Conservation (phyloP, 2,888 invertebrate species). For the Protodeltote pygarga region DNA sequence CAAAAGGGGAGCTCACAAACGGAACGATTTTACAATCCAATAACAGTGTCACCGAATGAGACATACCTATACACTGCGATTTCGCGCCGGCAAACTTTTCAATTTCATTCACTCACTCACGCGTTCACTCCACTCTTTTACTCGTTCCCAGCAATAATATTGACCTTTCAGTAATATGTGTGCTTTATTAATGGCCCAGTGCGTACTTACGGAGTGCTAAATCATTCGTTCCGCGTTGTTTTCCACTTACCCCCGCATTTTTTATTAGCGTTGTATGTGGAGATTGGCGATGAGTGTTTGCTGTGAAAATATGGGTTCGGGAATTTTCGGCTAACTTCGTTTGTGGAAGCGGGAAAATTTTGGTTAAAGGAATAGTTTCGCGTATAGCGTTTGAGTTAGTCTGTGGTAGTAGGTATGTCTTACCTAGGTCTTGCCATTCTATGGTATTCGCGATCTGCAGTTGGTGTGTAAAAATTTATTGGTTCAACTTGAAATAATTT, state of each 20-base stretch:
- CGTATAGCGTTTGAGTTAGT: too few species aligned
- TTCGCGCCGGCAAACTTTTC: constrained; percentile 46
- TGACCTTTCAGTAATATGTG: constrained; percentile 58
- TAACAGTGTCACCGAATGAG: constrained; percentile 38
- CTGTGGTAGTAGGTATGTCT: too few species aligned
- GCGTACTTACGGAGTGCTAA: constrained; percentile 57
- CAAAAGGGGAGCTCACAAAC: constrained; percentile 4
- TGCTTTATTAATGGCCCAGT: constrained; percentile 65
- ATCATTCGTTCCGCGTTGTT: constrained; percentile 55
- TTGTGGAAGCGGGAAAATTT: too few species aligned
- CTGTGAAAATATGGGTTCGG: constrained; percentile 18
- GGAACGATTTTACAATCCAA: constrained; percentile 40
- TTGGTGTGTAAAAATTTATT: too few species aligned
- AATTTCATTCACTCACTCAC: constrained; percentile 53
- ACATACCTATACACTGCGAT: constrained; percentile 32
- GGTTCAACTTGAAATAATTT: background rate
- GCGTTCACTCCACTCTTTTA: constrained; percentile 31
- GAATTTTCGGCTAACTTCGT: constrained; percentile 9
- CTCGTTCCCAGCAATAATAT: too few species aligned
- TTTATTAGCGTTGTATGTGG: constrained; percentile 42
- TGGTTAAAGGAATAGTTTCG: too few species aligned
- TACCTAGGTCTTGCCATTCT: too few species aligned
- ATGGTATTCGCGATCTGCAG: too few species aligned
- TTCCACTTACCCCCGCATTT: constrained; percentile 31
- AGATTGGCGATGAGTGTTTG: constrained; percentile 32